phyloP scores from a whole-genome alignment of 2,113 vertebrate genomes.

The Sinocyclocheilus maitianheensis region DNA sequence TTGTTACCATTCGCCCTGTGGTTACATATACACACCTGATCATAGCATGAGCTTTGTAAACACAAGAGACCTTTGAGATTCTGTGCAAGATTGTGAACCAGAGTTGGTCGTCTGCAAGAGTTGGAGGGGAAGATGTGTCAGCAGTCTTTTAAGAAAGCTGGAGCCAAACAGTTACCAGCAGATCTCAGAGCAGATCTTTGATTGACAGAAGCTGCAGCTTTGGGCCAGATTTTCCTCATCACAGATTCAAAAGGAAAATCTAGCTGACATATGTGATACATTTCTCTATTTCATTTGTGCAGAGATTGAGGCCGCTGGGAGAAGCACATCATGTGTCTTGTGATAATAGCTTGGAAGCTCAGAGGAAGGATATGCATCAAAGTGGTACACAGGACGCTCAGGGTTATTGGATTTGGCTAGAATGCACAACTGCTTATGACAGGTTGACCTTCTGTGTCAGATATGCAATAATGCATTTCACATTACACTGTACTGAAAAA shows the following conservation, averaged over 20 bases:
- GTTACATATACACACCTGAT: not conserved
- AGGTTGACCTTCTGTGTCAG: constrained; percentile 66
- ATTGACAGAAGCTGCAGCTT: not conserved
- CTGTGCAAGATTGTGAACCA: not conserved
- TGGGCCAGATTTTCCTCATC: constrained; percentile 19
- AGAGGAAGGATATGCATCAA: constrained; percentile 19
- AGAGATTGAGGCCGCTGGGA: not conserved
- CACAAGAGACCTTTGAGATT: constrained; percentile 11
- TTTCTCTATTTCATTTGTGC: constrained; percentile 30
- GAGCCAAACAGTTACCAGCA: constrained; percentile 21
- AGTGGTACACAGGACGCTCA: not conserved
- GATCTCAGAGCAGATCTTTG: not conserved
- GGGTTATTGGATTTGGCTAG: constrained; percentile 55
- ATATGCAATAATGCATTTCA: constrained; percentile 20
- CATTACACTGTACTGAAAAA: constrained; percentile 39
- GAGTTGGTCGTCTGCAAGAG: constrained; percentile 6
- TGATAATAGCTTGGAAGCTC: constrained; percentile 24
- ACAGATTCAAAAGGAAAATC: constrained; percentile 23
- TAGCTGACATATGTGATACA: constrained; percentile 26
- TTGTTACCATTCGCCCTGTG: not conserved
- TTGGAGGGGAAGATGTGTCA: not conserved
- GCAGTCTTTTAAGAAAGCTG: not conserved
- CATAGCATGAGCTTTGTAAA: constrained; percentile 2
- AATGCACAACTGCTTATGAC: constrained; percentile 58
- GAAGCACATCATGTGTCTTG: constrained; percentile 16